Percentiles rank a stretch among this genome's conserved stretches.
These are phyloP conservation scores for Mellivora capensis DNA, from an alignment of 2,113 vertebrate species.

Conservation along the genomic window DNA sequence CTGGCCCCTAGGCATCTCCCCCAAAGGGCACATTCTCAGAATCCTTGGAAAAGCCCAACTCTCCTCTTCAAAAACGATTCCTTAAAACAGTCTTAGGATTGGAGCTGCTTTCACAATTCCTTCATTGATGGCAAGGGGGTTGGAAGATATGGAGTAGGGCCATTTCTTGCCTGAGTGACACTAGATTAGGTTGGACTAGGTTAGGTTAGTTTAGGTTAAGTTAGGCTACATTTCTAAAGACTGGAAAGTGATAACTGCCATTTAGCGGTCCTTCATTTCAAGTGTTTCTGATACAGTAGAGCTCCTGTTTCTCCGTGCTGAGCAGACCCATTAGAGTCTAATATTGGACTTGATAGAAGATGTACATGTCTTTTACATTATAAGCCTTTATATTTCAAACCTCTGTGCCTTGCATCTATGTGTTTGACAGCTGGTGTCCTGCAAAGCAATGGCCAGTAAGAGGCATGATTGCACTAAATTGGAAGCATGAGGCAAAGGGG, in stretches of 20 bases:
- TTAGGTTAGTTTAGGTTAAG: not conserved
- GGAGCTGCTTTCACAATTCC: not conserved
- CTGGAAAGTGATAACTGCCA: not conserved
- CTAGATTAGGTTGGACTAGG: not conserved
- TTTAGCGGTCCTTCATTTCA: conserved; percentile 40
- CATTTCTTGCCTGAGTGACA: conserved; percentile 13
- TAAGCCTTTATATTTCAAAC: conserved; percentile 77
- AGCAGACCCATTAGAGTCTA: conserved; percentile 32
- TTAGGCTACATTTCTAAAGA: conserved; percentile 2
- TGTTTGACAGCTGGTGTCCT: conserved; percentile 84
- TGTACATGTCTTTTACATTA: not conserved
- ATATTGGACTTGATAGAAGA: conserved; percentile 30
- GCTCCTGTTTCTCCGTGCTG: conserved; percentile 17
- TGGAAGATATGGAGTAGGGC: not conserved
- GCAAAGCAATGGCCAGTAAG: conserved; percentile 85
- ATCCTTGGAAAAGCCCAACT: not conserved
- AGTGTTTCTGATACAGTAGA: conserved; percentile 13
- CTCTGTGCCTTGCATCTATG: conserved; percentile 74
- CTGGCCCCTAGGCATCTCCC: not conserved
- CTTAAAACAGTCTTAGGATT: not conserved
- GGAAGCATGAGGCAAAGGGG: conserved; percentile 83
- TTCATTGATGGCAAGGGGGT: not conserved
- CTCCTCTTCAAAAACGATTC: not conserved
- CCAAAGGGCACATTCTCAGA: not conserved
- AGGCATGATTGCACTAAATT: conserved; percentile 88